phyloP scores from a whole-genome alignment of 2,797 vertebrate species.

The Melanotaenia pygmaea region DNA sequence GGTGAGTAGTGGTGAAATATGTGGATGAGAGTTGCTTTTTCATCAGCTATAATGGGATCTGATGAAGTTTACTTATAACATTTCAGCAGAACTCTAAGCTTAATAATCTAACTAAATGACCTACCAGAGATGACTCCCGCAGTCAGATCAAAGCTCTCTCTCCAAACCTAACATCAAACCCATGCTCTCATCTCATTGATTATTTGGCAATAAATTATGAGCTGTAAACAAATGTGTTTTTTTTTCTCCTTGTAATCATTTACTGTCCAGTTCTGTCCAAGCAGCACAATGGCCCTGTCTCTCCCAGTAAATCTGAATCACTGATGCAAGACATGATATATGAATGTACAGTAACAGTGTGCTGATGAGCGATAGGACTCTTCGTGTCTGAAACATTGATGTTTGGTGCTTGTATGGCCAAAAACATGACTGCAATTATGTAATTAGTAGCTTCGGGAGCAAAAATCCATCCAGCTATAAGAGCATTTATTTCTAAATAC shows the following conservation, averaged over 20 bases:
- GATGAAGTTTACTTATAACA: constrained; percentile 9
- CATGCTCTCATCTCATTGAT: constrained; percentile 20
- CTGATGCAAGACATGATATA: constrained; percentile 1
- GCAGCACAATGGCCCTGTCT: constrained; percentile 20
- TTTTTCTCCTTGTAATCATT: constrained; percentile 9
- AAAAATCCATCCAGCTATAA: constrained; percentile 43
- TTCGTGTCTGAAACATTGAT: constrained; percentile 2
- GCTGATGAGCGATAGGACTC: constrained; percentile 16
- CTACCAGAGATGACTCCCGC: not conserved
- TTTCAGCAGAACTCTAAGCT: not conserved
- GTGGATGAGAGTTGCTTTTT: constrained; percentile 26
- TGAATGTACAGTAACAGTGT: constrained; percentile 31
- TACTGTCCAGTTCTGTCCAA: constrained; percentile 22
- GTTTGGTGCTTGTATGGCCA: constrained; percentile 4
- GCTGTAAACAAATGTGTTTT: not conserved
- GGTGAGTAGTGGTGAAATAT: not conserved
- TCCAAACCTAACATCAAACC: constrained; percentile 6
- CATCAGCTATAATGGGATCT: constrained; percentile 21
- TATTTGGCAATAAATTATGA: not conserved
- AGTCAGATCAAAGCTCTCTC: constrained; percentile 7
- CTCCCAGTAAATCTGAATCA: constrained; percentile 35
- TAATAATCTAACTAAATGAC: not conserved
- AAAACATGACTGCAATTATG: not conserved
- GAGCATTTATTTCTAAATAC: constrained; percentile 63
- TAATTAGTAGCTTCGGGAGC: constrained; percentile 12